These are phyloP conservation scores for Pandemis corylana DNA, from an alignment of 2,888 invertebrate genomes.

Conservation along the genomic window DNA sequence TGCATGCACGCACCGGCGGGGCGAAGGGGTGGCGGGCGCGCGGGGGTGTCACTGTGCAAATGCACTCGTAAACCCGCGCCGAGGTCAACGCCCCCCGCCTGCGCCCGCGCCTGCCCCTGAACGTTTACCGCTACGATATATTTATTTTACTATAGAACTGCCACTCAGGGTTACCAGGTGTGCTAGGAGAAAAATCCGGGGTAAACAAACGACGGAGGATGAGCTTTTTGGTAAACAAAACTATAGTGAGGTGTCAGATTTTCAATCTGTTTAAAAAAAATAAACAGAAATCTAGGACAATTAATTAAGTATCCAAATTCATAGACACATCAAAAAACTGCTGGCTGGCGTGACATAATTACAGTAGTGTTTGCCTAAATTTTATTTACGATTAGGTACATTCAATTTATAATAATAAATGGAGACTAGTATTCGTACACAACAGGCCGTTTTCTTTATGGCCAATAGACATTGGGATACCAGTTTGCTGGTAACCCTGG, in stretches of 20 bases:
- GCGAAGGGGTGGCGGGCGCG: constrained; percentile 51
- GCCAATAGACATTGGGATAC: not conserved
- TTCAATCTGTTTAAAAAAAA: no score
- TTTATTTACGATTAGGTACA: no score
- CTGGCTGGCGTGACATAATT: no score
- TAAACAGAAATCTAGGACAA: no score
- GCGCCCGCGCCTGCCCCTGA: constrained; percentile 58
- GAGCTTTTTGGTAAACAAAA: no score
- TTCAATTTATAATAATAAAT: no score
- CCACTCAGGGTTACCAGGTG: constrained; percentile 44
- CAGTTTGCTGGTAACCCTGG: constrained; percentile 47
- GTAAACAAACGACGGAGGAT: no score
- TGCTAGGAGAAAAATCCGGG: constrained; percentile 40
- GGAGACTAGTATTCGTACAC: no score
- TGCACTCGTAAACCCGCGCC: constrained; percentile 80
- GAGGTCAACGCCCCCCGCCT: constrained; percentile 69
- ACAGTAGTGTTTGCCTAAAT: no score
- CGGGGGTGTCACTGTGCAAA: constrained; percentile 82
- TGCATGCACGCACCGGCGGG: constrained; percentile 71
- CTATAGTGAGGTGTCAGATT: no score
- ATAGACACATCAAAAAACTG: no score
- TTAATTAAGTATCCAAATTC: no score
- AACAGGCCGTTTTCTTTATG: not conserved
- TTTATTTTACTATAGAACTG: constrained; percentile 63
- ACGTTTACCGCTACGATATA: constrained; percentile 75